phyloP scores from a whole-genome alignment of 2,113 vertebrate species.

The Megaceryle torquata region DNA sequence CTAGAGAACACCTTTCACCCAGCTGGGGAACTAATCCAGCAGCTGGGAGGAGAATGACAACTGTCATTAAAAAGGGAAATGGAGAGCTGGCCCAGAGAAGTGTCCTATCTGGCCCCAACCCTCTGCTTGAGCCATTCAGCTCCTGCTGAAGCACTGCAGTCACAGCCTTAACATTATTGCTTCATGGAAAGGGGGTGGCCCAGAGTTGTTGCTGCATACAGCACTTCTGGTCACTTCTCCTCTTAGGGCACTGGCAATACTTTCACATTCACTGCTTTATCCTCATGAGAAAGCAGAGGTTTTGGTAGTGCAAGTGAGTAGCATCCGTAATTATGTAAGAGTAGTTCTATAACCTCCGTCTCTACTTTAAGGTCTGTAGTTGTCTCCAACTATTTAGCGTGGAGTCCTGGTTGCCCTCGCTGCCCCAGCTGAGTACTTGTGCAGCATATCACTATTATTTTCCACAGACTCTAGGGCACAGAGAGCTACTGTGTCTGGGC shows the following conservation, averaged over 20 bases:
- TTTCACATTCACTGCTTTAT: background rate
- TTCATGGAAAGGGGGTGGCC: background rate
- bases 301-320: background rate
- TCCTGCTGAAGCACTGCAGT: background rate
- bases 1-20: background rate
- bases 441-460: rapidly evolving
- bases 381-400: background rate
- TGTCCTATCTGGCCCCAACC: background rate
- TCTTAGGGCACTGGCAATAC: background rate
- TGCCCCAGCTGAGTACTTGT: background rate
- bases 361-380: background rate
- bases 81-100: background rate
- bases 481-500: background rate
- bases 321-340: background rate
- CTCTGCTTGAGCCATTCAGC: background rate
- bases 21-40: background rate
- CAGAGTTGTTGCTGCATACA: rapidly evolving
- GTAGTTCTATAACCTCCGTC: background rate
- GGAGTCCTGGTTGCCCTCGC: background rate
- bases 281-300: background rate
- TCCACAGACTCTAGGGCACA: background rate
- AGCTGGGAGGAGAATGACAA: background rate
- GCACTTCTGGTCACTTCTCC: background rate
- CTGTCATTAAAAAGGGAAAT: background rate
- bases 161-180: background rate